Conservation (phyloP, 2,113 vertebrate species). For the Psettodes erumei region DNA sequence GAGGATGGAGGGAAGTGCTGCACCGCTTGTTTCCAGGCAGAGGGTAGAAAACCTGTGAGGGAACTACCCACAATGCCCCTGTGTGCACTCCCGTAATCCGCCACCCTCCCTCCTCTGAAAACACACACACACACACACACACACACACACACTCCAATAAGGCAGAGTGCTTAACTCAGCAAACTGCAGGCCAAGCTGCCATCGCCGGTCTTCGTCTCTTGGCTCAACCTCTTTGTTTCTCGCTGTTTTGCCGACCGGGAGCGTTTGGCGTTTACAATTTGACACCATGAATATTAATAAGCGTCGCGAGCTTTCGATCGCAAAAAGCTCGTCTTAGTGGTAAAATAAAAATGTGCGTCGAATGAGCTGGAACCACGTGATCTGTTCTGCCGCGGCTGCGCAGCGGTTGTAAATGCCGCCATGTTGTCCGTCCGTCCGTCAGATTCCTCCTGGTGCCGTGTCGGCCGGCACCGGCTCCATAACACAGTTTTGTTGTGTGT, state of each 20-base stretch:
- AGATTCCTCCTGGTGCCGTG: slow-evolving; percentile 7
- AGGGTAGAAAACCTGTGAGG: slow-evolving; percentile 40
- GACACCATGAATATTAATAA: not conserved
- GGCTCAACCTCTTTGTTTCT: slow-evolving; percentile 13
- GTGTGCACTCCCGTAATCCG: slow-evolving; percentile 34
- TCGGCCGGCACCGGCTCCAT: slow-evolving; percentile 5
- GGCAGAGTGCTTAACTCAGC: slow-evolving; percentile 69
- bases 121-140: slow-evolving; percentile 19
- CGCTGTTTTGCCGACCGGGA: slow-evolving; percentile 12
- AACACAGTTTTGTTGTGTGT: slow-evolving; percentile 10
- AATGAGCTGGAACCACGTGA: not conserved
- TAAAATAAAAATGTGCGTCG: not conserved
- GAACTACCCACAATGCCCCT: slow-evolving; percentile 71
- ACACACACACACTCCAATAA: slow-evolving; percentile 45
- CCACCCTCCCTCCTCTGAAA: slow-evolving; percentile 37
- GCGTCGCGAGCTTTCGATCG: not conserved
- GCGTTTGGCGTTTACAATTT: not conserved
- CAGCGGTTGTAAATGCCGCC: no score
- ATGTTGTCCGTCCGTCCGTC: not conserved
- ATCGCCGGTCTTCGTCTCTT: slow-evolving; percentile 41
- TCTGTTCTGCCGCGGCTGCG: no score
- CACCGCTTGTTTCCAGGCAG: slow-evolving; percentile 58
- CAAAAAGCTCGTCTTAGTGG: not conserved
- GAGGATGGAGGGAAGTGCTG: not conserved
- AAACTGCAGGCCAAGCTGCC: slow-evolving; percentile 49